Conservation (phyloP, 2,888 invertebrate genomes). For the Lycocerus yunnanus region DNA sequence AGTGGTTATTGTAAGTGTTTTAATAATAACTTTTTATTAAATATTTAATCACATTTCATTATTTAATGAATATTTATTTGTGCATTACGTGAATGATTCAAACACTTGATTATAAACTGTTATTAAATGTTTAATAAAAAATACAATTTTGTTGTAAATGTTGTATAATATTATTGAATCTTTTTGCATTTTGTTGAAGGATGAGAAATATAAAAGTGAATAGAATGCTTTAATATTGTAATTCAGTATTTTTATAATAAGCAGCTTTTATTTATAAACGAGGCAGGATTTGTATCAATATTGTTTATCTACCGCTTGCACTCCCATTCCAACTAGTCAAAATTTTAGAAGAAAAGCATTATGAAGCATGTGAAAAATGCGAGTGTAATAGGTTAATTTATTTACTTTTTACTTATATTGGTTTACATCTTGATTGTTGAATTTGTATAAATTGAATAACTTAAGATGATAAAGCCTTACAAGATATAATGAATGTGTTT, state of each 20-base stretch:
- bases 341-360: neutral
- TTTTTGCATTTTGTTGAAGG: neutral
- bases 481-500: conserved; percentile 35
- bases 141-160: neutral
- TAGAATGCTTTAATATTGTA: conserved; percentile 24
- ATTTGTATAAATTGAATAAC: conserved; percentile 23
- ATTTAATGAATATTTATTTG: neutral
- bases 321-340: neutral
- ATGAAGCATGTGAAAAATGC: neutral
- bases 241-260: conserved; percentile 30
- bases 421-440: conserved; percentile 20
- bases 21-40: conserved; percentile 12
- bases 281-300: conserved; percentile 7
- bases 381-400: conserved; percentile 12
- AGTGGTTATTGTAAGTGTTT: neutral
- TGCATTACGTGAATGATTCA: neutral
- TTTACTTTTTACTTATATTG: conserved; percentile 31
- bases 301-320: neutral
- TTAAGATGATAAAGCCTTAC: conserved; percentile 34
- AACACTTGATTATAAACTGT: conserved; percentile 10
- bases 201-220: conserved; percentile 15
- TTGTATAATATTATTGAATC: neutral
- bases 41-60: conserved; percentile 15
- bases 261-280: conserved; percentile 29
- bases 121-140: conserved; percentile 20